These are phyloP conservation scores for Myotis lucifugus DNA, from an alignment of 2,113 vertebrate species.

Conservation along the genomic window DNA sequence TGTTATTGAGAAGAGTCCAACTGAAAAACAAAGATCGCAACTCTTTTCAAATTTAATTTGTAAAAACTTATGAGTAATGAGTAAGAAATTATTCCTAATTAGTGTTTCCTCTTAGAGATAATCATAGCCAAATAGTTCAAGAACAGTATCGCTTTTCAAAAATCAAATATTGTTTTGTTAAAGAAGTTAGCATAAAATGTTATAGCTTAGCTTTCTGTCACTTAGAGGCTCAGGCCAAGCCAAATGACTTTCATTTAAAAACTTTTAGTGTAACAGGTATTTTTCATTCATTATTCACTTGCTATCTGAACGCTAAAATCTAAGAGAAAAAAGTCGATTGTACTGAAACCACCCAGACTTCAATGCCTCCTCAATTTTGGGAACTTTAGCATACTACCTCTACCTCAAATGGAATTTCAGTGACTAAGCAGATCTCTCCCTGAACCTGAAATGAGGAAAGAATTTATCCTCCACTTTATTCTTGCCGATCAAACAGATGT, in stretches of 20 bases:
- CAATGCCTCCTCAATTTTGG: constrained; percentile 50
- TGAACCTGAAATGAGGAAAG: constrained; percentile 50
- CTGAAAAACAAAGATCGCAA: neutral
- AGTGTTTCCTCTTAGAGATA: neutral
- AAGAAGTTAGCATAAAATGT: neutral
- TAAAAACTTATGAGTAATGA: neutral
- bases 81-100: neutral
- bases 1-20: neutral
- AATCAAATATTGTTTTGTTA: constrained; percentile 30
- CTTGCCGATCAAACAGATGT: neutral
- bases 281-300: constrained; percentile 69
- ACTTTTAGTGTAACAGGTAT: constrained; percentile 59
- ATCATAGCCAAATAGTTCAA: constrained; percentile 2
- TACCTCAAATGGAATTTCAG: constrained; percentile 44
- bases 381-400: neutral
- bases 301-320: constrained; percentile 28
- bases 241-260: constrained; percentile 52
- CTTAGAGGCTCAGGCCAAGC: neutral
- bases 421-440: constrained; percentile 66
- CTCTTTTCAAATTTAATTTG: neutral
- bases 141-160: constrained; percentile 37
- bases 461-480: neutral
- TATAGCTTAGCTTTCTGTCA: neutral
- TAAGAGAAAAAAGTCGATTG: constrained; percentile 22
- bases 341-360: constrained; percentile 12